phyloP scores from a whole-genome alignment of 2,888 invertebrate species.

The Dicycla oo region DNA sequence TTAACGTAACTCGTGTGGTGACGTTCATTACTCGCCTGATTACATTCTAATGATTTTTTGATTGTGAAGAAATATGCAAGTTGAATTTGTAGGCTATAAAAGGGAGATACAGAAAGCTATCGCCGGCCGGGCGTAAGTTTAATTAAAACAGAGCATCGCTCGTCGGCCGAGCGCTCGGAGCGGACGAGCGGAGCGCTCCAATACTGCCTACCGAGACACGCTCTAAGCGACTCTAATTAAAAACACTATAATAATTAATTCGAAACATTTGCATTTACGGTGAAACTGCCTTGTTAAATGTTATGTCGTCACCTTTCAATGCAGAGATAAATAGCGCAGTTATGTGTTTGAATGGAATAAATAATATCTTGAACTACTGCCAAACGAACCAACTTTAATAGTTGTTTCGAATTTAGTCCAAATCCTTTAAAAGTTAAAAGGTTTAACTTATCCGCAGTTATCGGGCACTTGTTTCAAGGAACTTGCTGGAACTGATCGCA shows the following conservation, averaged over 20 bases:
- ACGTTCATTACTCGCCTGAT: conserved; percentile 61
- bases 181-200: conserved; percentile 62
- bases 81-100: conserved; percentile 65
- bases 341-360: conserved; percentile 49
- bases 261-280: conserved; percentile 76
- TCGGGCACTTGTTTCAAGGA: conserved; percentile 67
- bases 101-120: conserved; percentile 66
- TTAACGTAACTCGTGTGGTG: conserved; percentile 66
- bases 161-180: conserved; percentile 62
- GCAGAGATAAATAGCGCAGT: conserved; percentile 12
- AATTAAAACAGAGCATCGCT: conserved; percentile 83
- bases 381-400: conserved; percentile 61
- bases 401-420: conserved; percentile 68
- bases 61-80: conserved; percentile 64
- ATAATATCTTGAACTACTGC: conserved; percentile 56
- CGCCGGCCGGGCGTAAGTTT: conserved; percentile 74
- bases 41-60: conserved; percentile 66
- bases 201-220: conserved; percentile 67
- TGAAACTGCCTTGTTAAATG: conserved; percentile 70
- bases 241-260: conserved; percentile 84
- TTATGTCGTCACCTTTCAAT: conserved; percentile 50
- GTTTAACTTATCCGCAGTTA: conserved; percentile 68
- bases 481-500: conserved; percentile 55
- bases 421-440: conserved; percentile 69
- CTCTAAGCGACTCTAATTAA: conserved; percentile 82